These are phyloP conservation scores for Colossoma macropomum DNA, from an alignment of 2,113 vertebrate genomes.

Conservation along the genomic window DNA sequence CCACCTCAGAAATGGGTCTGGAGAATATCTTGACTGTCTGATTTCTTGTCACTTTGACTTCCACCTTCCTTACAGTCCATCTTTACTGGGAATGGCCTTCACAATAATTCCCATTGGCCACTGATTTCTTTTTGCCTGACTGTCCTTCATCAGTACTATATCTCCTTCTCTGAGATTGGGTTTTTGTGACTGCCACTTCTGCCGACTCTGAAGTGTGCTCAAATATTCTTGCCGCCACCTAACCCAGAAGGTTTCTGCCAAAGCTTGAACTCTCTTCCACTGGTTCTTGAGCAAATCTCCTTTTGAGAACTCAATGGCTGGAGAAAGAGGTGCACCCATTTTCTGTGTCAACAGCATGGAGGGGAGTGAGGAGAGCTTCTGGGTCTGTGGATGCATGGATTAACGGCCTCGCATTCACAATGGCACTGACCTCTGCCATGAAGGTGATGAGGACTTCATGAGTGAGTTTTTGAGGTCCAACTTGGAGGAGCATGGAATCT, in stretches of 20 bases:
- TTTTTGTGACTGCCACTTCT: background rate
- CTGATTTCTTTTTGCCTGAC: no score
- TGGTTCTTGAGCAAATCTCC: background rate
- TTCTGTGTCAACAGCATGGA: background rate
- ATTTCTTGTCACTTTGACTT: no score
- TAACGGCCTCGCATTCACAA: background rate
- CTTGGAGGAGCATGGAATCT: background rate
- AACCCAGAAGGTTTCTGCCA: slow-evolving; percentile 6
- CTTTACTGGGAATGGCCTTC: slow-evolving; percentile 1
- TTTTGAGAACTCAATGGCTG: background rate
- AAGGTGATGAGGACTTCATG: slow-evolving; percentile 11
- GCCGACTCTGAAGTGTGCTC: no score
- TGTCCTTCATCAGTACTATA: no score
- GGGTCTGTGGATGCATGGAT: slow-evolving; percentile 13
- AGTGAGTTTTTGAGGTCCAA: background rate
- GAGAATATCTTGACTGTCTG: no score
- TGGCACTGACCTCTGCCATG: background rate
- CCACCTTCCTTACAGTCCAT: slow-evolving; percentile 15
- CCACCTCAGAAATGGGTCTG: no score
- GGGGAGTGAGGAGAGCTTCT: background rate
- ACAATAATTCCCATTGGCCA: slow-evolving; percentile 22
- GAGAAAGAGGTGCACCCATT: background rate
- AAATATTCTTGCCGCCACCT: slow-evolving; percentile 8
- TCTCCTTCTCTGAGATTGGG: slow-evolving; percentile 20
- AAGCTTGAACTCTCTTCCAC: slow-evolving; percentile 11